Evolutionary conservation across 2,888 invertebrate species (phyloP), one percentile per base, ranked within the genome.

Genomic region (Pristionchus entomophagus): DNA sequence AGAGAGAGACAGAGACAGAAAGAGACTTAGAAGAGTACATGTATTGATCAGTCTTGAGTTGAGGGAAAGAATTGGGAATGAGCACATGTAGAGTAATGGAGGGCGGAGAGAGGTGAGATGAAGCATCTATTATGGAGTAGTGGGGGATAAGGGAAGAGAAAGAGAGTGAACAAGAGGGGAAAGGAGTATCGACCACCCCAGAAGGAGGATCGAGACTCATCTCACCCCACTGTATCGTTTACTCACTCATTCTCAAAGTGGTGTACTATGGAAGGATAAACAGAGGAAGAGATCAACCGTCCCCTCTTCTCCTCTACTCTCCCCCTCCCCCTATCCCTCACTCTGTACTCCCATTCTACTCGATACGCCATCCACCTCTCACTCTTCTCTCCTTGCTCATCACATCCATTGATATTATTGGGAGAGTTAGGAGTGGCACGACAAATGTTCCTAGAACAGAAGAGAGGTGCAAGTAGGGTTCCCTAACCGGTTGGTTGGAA

Each of bases 401-500:
- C 69, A 17, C 69, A 69, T 69, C 69, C 38, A 69, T 38, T 69
- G 69, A 38, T 69, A 69, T 69, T 69, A 38, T 69, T 69, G 38
- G 38, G 69, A 38, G 32, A 69, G 38, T 38, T 38, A 69, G 65
- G 65, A 65, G 69, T 69, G 69, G 32, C 69, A 69, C n/a, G 32
- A 32, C 14, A 32, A 38, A 38, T 38, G 17, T 69, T 69, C 6
- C 35, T 38, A 69, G 69, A 69, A 69, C 69, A 38, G 38, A 69
- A 69, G 69, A 69, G 38, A 69, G 38, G 69, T 69, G 22, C 41
- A 69, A 69, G 69, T 69, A 69, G 69, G n/a, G n/a, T n/a, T n/a
- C n/a, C n/a, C n/a, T n/a, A 69, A 69, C 69, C 69, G 69, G 69
- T 69, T 69, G 69, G 62, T 62, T 62, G 62, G 19, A 69, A 69